Evolutionary conservation across 2,888 invertebrate species (phyloP).

Genomic region (Epistrophella euchroma): DNA sequence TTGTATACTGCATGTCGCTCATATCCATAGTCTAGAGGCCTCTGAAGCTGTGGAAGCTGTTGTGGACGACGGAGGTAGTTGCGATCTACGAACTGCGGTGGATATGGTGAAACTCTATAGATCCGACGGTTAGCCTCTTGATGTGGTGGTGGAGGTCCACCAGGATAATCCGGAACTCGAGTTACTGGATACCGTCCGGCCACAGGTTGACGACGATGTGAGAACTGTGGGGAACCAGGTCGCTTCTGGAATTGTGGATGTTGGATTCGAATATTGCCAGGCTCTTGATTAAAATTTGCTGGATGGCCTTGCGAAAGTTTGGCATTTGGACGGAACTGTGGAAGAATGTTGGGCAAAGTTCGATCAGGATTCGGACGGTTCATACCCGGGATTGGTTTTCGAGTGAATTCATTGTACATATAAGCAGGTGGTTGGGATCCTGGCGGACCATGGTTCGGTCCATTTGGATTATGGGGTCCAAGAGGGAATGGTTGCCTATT

Average conservation of each 20-base stretch:
- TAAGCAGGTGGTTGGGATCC: slow-evolving; percentile 72
- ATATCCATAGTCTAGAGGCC: slow-evolving; percentile 78
- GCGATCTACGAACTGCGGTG: slow-evolving; percentile 78
- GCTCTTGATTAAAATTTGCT: slow-evolving; percentile 80
- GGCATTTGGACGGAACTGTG: slow-evolving; percentile 89
- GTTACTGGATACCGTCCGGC: slow-evolving; percentile 80
- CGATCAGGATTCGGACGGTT: slow-evolving; percentile 79
- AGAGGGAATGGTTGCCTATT: slow-evolving; percentile 53
- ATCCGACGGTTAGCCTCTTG: slow-evolving; percentile 81
- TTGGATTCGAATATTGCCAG: slow-evolving; percentile 81
- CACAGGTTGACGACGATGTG: slow-evolving; percentile 80
- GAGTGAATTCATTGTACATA: slow-evolving; percentile 80
- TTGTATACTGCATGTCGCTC: slow-evolving; percentile 79
- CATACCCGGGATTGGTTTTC: slow-evolving; percentile 79
- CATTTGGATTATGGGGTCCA: slow-evolving; percentile 38
- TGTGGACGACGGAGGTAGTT: slow-evolving; percentile 79
- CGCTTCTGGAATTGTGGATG: slow-evolving; percentile 78
- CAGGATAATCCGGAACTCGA: slow-evolving; percentile 79
- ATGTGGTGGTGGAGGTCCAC: slow-evolving; percentile 76
- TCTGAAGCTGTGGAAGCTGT: slow-evolving; percentile 68
- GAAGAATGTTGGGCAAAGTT: slow-evolving; percentile 88
- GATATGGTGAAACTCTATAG: slow-evolving; percentile 80
- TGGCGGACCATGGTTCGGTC: slow-evolving; percentile 68
- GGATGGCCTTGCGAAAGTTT: slow-evolving; percentile 85
- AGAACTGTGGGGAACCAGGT: slow-evolving; percentile 80